Base-by-base conservation (phyloP, 2,888 invertebrate species). In the Tiliacea citrago region DNA sequence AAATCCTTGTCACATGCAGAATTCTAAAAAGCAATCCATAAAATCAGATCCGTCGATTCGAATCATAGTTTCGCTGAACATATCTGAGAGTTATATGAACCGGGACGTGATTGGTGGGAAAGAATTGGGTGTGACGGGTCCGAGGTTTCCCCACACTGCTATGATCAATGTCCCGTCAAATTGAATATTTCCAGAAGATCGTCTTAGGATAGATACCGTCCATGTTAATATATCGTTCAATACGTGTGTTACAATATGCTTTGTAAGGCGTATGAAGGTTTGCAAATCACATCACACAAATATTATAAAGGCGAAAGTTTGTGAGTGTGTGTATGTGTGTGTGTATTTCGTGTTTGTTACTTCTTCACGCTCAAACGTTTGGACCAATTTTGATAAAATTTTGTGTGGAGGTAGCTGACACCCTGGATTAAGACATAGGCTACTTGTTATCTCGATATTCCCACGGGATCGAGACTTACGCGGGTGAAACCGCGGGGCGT, bases 91-190 rank as follows among this genome's bases (percentile, higher is more conserved):
- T 88, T 86, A 86, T 83, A 90, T 90, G 87, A 68, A 83, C 85
- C 84, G 84, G 79, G 86, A 63, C 73, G 77, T 74, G 82, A 92
- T 90, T 90, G 86, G 87, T 74, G 86, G 86, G 87, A 90, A 89
- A 90, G 90, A 91, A 90, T 92, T 86, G 89, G 87, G 84, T 88
- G 89, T 87, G 91, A 91, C 89, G 88, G 91, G 90, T 90, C 90
- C 87, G 82, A 84, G 80, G 81, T 87, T 92, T 91, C 91, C 92
- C 89, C 88, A 89, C 90, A 86, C 88, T 85, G 88, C 89, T 91
- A 91, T 93, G 93, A 93, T 93, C 94, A 94, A 93, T 93, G 93
- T 93, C 89, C 93, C 93, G 92, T 91, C 93, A 93, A 94, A 94
- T 94, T 94, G 92, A 93, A 94, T 94, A 92, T 93, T 91, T 89